These are phyloP conservation scores for Dasyurus viverrinus DNA, from an alignment of 2,113 vertebrate genomes.

Conservation along the genomic window DNA sequence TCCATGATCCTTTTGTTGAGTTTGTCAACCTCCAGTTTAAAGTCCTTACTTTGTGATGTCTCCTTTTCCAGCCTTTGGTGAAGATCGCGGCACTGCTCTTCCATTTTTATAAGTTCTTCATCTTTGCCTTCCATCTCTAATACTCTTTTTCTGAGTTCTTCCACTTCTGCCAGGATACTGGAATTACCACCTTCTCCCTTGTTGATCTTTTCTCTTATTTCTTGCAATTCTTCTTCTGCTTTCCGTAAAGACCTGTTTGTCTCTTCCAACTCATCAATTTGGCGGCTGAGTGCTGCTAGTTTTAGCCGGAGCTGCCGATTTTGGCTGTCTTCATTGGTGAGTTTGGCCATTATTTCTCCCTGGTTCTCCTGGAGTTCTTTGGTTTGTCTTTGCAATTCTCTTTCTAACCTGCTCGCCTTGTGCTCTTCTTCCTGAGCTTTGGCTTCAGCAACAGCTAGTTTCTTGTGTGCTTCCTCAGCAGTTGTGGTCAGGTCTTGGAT, in stretches of 20 bases:
- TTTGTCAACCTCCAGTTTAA: slow-evolving; percentile 94
- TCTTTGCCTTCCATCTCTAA: slow-evolving; percentile 99
- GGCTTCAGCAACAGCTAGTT: slow-evolving; percentile 87
- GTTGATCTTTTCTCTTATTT: slow-evolving; percentile 94
- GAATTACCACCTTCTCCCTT: slow-evolving; percentile 92
- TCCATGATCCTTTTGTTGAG: slow-evolving; percentile 95
- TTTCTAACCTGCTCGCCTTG: slow-evolving; percentile 90
- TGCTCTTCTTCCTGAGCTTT: slow-evolving; percentile 90
- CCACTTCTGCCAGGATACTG: slow-evolving; percentile 92
- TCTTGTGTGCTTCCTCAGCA: slow-evolving; percentile 87
- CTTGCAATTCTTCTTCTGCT: slow-evolving; percentile 96
- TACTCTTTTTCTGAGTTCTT: slow-evolving; percentile 93
- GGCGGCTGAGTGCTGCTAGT: slow-evolving; percentile 91
- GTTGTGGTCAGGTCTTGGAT: slow-evolving; percentile 89
- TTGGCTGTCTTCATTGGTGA: slow-evolving; percentile 94
- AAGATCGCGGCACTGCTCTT: slow-evolving; percentile 95
- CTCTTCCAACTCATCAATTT: slow-evolving; percentile 96
- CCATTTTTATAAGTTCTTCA: slow-evolving; percentile 95
- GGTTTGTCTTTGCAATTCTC: slow-evolving; percentile 87
- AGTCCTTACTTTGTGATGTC: slow-evolving; percentile 88
- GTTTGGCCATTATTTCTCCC: slow-evolving; percentile 93
- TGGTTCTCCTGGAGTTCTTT: slow-evolving; percentile 88
- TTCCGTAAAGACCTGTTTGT: slow-evolving; percentile 94
- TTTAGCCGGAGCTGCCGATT: slow-evolving; percentile 94
- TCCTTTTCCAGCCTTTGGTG: slow-evolving; percentile 95